These are phyloP conservation scores for Brachypodius melanocephalos DNA, from an alignment of 2,113 vertebrate genomes.

Conservation along the genomic window DNA sequence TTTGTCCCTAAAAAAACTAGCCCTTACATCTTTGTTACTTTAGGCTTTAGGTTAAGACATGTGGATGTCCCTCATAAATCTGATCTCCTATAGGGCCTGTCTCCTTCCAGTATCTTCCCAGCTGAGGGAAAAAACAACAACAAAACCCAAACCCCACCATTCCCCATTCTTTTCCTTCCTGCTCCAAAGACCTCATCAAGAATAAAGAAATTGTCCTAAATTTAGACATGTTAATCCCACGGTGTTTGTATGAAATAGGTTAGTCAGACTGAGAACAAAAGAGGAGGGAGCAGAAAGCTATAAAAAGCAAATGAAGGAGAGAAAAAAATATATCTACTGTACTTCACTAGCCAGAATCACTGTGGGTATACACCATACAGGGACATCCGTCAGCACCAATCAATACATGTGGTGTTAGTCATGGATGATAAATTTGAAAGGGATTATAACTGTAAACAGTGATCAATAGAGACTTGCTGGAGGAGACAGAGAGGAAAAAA, in stretches of 20 bases:
- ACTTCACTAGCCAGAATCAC: slow-evolving; percentile 62
- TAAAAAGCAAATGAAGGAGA: slow-evolving; percentile 67
- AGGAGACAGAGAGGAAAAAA: slow-evolving; percentile 81
- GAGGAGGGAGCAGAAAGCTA: slow-evolving; percentile 36
- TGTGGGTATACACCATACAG: slow-evolving; percentile 66
- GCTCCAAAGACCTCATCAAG: slow-evolving; percentile 17
- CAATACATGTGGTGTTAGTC: slow-evolving; percentile 83
- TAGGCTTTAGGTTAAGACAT: slow-evolving; percentile 69
- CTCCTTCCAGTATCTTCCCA: not conserved
- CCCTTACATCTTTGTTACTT: slow-evolving; percentile 71
- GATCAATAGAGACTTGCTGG: slow-evolving; percentile 86
- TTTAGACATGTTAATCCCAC: slow-evolving; percentile 55
- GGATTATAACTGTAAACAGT: slow-evolving; percentile 89
- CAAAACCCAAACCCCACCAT: not conserved
- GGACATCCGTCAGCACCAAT: slow-evolving; percentile 85
- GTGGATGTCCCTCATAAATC: slow-evolving; percentile 71
- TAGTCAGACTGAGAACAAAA: slow-evolving; percentile 55
- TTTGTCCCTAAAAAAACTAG: slow-evolving; percentile 70
- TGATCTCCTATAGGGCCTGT: slow-evolving; percentile 60
- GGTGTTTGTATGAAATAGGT: slow-evolving; percentile 49
- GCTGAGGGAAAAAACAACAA: not conserved
- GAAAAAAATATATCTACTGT: slow-evolving; percentile 52
- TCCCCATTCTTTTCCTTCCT: slow-evolving; percentile 19
- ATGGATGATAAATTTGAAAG: slow-evolving; percentile 88
- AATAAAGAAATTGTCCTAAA: slow-evolving; percentile 61